Conservation (phyloP, 2,113 vertebrate genomes). For the Rhizomys pruinosus region DNA sequence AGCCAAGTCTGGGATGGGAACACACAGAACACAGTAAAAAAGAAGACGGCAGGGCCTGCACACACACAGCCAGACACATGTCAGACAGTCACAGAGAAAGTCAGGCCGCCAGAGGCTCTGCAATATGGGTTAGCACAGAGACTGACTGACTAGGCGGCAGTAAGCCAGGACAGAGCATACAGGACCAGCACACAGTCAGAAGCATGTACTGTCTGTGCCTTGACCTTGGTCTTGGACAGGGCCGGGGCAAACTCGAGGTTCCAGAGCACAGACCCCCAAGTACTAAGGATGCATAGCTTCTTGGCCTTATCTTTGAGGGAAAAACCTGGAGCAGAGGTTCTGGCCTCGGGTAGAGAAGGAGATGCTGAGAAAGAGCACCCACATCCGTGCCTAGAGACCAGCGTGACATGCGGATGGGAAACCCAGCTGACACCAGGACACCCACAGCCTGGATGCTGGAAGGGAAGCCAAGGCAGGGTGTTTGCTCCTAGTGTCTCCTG, state of each 20-base stretch:
- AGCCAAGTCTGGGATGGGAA: not conserved
- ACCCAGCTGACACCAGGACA: not conserved
- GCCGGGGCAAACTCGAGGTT: not conserved
- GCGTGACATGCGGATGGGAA: fast-evolving
- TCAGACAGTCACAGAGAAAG: not conserved
- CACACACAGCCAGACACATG: fast-evolving
- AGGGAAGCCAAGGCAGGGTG: slow-evolving; percentile 15
- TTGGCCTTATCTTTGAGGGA: not conserved
- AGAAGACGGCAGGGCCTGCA: not conserved
- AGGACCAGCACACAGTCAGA: not conserved
- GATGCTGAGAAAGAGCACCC: not conserved
- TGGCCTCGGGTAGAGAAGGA: not conserved
- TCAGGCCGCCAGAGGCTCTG: not conserved
- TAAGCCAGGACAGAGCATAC: not conserved
- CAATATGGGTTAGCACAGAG: not conserved
- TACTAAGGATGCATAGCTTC: not conserved
- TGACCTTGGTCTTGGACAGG: not conserved
- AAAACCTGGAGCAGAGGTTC: not conserved
- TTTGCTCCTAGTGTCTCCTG: slow-evolving; percentile 16
- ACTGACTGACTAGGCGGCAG: not conserved
- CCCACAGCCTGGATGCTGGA: not conserved
- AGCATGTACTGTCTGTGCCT: not conserved
- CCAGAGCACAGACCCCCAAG: not conserved
- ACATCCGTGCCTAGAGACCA: not conserved
- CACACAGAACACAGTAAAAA: not conserved